A percentile compares a stretch with the other conserved stretches of the same genome.
Conservation (phyloP, 2,797 vertebrate genomes). For the Anolis apletophallus region DNA sequence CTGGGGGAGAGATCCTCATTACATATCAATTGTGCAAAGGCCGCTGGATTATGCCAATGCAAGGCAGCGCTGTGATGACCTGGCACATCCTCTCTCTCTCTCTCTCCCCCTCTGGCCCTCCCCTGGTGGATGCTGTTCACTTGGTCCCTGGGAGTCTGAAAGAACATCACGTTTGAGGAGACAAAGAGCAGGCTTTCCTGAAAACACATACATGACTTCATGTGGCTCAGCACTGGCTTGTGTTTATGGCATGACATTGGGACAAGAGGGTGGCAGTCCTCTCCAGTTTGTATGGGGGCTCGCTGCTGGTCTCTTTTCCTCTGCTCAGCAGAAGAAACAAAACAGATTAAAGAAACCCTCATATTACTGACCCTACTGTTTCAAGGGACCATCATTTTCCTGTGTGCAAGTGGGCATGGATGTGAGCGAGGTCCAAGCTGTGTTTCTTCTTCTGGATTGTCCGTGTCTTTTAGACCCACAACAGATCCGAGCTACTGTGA, state of each 20-base stretch:
- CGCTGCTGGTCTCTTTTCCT: slow-evolving; percentile 1
- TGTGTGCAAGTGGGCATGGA: slow-evolving; percentile 70
- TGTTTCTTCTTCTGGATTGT: slow-evolving; percentile 52
- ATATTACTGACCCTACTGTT: slow-evolving; percentile 31
- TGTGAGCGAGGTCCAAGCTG: slow-evolving; percentile 56
- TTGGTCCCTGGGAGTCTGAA: slow-evolving; percentile 68
- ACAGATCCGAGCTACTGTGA: slow-evolving; percentile 56
- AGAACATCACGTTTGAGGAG: slow-evolving; percentile 71
- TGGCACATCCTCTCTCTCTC: slow-evolving; percentile 42
- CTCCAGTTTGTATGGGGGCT: background rate
- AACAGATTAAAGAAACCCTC: slow-evolving; percentile 29
- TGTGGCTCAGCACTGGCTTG: slow-evolving; percentile 41
- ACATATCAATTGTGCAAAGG: slow-evolving; percentile 46
- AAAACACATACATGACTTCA: slow-evolving; percentile 51
- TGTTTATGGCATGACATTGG: slow-evolving; percentile 62
- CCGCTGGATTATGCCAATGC: slow-evolving; percentile 33
- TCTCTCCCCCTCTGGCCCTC: slow-evolving; percentile 54
- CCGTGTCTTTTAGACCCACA: slow-evolving; percentile 38
- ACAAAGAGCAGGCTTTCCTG: slow-evolving; percentile 73
- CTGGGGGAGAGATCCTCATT: background rate
- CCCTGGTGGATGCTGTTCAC: slow-evolving; percentile 66
- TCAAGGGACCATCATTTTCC: slow-evolving; percentile 56
- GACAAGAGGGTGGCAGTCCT: slow-evolving; percentile 63
- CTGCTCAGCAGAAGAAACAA: slow-evolving; percentile 69
- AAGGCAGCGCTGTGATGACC: slow-evolving; percentile 70